Conservation (phyloP, 2,797 vertebrate genomes). For the Chaetodon trifasciatus region DNA sequence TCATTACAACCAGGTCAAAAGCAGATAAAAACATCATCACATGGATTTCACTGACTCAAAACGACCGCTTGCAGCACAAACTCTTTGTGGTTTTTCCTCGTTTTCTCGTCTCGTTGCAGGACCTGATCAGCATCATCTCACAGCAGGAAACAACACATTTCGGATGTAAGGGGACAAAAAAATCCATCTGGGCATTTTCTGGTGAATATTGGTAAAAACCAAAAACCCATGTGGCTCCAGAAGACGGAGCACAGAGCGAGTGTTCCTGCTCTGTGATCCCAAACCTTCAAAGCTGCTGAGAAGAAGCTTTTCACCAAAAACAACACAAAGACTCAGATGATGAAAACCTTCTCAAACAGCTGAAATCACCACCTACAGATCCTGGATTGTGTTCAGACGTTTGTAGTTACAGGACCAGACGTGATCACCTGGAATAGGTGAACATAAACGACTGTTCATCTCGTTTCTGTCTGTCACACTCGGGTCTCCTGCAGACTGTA, state of each 20-base stretch:
- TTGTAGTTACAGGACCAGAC: too few relatives aligned
- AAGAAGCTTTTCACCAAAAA: too few relatives aligned
- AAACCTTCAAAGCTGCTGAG: too few relatives aligned
- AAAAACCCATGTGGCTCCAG: background rate
- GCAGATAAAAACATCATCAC: background rate
- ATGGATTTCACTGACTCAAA: background rate
- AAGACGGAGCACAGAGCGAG: too few relatives aligned
- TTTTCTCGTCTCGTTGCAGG: background rate
- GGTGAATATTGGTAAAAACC: background rate
- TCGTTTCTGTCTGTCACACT: background rate
- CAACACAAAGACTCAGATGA: background rate
- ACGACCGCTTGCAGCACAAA: background rate
- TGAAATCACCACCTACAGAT: too few relatives aligned
- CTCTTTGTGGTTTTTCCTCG: background rate
- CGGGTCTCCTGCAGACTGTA: slow-evolving; percentile 18
- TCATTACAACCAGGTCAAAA: background rate
- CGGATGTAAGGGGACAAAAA: background rate
- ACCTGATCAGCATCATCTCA: background rate
- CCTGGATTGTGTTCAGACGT: background rate
- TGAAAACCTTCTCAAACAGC: background rate
- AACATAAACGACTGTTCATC: too few relatives aligned
- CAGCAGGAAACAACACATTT: background rate
- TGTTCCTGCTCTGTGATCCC: too few relatives aligned
- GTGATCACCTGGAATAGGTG: background rate
- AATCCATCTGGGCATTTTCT: background rate